Evolutionary conservation across 2,113 vertebrate species (phyloP), one percentile per base, ranked within the genome.

Genomic region (Apeltes quadracus): DNA sequence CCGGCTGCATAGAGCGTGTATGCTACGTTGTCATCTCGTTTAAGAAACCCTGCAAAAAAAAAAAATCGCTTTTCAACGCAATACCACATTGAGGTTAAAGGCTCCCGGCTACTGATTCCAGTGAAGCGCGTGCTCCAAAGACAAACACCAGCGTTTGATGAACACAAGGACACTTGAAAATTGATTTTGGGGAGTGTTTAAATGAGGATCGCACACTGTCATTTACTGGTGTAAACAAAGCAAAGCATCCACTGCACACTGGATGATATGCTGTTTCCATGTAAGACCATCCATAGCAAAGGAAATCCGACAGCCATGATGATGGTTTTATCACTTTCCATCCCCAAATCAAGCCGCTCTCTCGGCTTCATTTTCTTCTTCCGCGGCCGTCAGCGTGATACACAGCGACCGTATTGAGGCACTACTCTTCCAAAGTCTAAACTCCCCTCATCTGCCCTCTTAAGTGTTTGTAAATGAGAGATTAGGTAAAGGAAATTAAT

Each of bases 161-260:
- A 85, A 71, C 22, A 75, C 9, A 72, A 54, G 75, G 58, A 29
- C 29, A 29, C 69, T 63, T 59, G 57, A 75, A 84, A 87, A 90
- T 83, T 76, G 78, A 90, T 81, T 81, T 68, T 13, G 75, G 36
- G 25, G 66, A 82, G 65, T 78, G 57, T 79, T 74, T 87, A 62
- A 68, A 61, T 38, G 70, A 41, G 48, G 61, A 73, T 63, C 57
- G 32, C 56, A 71, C 69, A 61, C 59, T 78, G 84, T 72, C 69
- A 83, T 71, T 75, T 75, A 78, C 63, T 54, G 41, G 83, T 69
- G 77, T 83, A 87, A 91, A 88, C 82, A 86, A 83, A 80, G 71
- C 32, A 7, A 7, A 34, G 5, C 32, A 34, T 34, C 32, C 32
- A 34, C 32, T 34, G 32, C 32, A 48, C 59, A 84, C 11, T 48